Conservation (phyloP, 2,888 invertebrate genomes). For the Holacanthella duospinosa region DNA sequence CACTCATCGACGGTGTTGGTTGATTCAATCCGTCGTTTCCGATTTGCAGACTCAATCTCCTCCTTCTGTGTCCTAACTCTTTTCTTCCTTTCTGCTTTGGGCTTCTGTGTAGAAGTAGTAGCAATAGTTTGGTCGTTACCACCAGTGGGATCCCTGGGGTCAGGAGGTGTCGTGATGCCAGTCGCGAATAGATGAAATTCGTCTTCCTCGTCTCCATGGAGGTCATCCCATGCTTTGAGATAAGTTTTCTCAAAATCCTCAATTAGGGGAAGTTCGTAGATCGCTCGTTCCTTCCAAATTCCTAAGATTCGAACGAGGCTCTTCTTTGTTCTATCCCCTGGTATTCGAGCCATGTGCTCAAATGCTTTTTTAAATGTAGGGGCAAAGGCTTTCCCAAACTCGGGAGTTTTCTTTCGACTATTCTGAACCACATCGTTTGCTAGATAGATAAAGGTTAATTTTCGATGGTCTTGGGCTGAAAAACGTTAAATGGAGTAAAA, state of each 20-base stretch:
- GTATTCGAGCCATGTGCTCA: slow-evolving; percentile 61
- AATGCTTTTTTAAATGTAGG: slow-evolving; percentile 69
- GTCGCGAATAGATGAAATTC: slow-evolving; percentile 12
- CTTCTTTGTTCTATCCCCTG: slow-evolving; percentile 66
- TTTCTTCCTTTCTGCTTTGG: slow-evolving; percentile 9
- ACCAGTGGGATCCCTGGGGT: neutral
- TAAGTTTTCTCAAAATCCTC: slow-evolving; percentile 57
- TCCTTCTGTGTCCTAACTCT: slow-evolving; percentile 27
- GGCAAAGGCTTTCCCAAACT: slow-evolving; percentile 81
- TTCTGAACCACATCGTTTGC: slow-evolving; percentile 99
- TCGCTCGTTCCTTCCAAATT: slow-evolving; percentile 87
- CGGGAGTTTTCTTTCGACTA: slow-evolving; percentile 93
- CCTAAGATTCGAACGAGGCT: slow-evolving; percentile 69
- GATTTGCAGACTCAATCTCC: slow-evolving; percentile 24
- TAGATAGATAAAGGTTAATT: slow-evolving; percentile 90
- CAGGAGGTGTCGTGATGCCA: slow-evolving; percentile 5
- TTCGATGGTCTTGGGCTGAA: slow-evolving; percentile 69
- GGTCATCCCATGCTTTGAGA: slow-evolving; percentile 33
- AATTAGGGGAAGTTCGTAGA: slow-evolving; percentile 71
- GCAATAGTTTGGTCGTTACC: neutral
- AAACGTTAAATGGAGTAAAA: slow-evolving; percentile 15
- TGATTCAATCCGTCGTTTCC: slow-evolving; percentile 28
- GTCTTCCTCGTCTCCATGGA: slow-evolving; percentile 29
- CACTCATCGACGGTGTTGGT: slow-evolving; percentile 31
- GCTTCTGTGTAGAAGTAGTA: neutral